Conservation (phyloP, 2,113 vertebrate species). For the Oceanites oceanicus region DNA sequence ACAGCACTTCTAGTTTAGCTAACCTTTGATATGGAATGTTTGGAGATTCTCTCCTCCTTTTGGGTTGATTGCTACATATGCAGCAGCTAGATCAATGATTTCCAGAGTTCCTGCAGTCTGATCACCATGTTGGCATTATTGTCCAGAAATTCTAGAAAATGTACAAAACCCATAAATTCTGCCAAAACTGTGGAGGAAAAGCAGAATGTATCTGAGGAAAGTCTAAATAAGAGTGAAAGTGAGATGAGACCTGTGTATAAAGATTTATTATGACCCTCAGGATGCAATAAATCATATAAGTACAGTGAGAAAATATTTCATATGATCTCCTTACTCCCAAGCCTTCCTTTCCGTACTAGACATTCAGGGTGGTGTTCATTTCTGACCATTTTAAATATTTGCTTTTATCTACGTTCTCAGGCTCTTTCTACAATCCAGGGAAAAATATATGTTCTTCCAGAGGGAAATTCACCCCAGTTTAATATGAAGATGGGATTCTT, state of each 20-base stretch:
- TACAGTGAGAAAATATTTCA: neutral
- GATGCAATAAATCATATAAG: neutral
- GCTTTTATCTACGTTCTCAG: neutral
- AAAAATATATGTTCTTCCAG: neutral
- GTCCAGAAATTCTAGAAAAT: neutral
- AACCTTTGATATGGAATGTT: neutral
- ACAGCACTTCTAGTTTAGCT: neutral
- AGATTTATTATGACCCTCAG: neutral
- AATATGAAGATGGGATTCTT: neutral
- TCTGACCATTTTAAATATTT: neutral
- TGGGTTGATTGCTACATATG: neutral
- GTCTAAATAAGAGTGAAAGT: neutral
- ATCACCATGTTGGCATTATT: neutral
- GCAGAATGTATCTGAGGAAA: accelerated
- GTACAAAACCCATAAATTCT: neutral
- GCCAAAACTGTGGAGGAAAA: neutral
- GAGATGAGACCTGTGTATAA: neutral
- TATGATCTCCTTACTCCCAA: neutral
- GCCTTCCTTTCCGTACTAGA: neutral
- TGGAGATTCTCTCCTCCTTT: neutral
- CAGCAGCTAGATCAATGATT: neutral
- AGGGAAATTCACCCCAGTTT: neutral
- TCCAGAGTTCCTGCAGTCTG: neutral
- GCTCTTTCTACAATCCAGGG: neutral
- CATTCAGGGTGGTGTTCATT: neutral